Evolutionary conservation across 2,797 vertebrate genomes (phyloP).

Genomic region (Artibeus jamaicensis): DNA sequence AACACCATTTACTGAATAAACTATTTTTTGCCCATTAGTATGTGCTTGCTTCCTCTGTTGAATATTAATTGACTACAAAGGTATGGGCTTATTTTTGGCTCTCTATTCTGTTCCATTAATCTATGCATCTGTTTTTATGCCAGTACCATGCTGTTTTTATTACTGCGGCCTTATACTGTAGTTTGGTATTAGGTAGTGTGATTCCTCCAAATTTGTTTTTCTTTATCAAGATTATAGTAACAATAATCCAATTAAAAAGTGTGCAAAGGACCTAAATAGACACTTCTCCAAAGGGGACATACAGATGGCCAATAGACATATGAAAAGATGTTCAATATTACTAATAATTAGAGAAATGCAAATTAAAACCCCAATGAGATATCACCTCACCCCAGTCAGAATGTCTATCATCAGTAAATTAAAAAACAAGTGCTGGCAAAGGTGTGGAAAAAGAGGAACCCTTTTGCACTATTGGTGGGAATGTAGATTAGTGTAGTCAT

Average conservation of each 20-base stretch:
- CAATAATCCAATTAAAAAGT: background rate
- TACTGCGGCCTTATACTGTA: background rate
- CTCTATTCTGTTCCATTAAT: background rate
- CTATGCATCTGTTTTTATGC: background rate
- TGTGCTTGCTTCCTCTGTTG: background rate
- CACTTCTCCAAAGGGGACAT: background rate
- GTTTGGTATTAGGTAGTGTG: background rate
- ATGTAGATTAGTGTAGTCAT: background rate
- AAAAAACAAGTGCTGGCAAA: background rate
- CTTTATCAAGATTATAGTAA: background rate
- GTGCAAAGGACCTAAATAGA: background rate
- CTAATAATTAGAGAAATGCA: background rate
- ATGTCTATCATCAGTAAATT: background rate
- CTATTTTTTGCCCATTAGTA: background rate
- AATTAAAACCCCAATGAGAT: background rate
- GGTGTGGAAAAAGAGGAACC: background rate
- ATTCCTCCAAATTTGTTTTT: background rate
- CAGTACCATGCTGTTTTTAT: background rate
- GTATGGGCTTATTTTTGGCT: background rate
- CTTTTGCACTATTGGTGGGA: background rate
- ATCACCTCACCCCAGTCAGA: background rate
- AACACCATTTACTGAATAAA: background rate
- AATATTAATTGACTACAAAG: background rate
- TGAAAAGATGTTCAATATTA: background rate
- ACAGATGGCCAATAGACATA: background rate